Base-by-base conservation (phyloP, 37 sponge, comb jelly and placozoan genomes). In the Beroe ovata region DNA sequence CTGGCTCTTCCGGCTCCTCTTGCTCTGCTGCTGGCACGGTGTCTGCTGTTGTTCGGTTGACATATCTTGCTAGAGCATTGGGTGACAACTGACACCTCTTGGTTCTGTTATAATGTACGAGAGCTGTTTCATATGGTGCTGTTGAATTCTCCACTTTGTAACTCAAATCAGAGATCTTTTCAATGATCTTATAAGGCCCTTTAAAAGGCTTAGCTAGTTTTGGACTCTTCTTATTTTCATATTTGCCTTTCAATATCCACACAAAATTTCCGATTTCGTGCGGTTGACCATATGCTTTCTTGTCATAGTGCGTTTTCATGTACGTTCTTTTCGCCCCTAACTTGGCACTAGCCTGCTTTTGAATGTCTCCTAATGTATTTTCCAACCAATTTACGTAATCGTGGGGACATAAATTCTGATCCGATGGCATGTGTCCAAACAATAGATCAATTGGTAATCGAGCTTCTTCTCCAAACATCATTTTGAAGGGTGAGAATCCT, bases 401-500 rank as follows among this genome's bases (percentile, higher is more conserved):
- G 59, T 19, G 16, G 16, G 11, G 16, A 16, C 16, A 16, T 58
- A 58, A 11, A 58, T 58, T 58, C 59, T 58, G 16, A 58, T 11
- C 59, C 59, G 16, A 58, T 11, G 69, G 42, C 22, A 42, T 38
- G 18, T 36, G 26, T 23, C 90, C 69, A 77, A 60, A 90, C 60
- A 90, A 54, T 14, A 90, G 22, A 30, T 90, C 77, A 21, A 72
- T 58, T 54, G 90, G 90, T 40, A 90, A 29, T 72, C 32, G 34
- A 6, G 71, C 90, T 37, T 89, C 69, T 0, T 25, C 39, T n/a
- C 89, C 89, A 33, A 89, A 89, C 89, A 89, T 89, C 21, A 60
- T 39, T 26, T 34, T 39, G 77, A 72, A 72, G 2, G 89, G 64
- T 6, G 90, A 34, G 66, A 33, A 64, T 38, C 90, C 90, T 33